phyloP scores from a whole-genome alignment of 2,888 invertebrate genomes.

The Andricus quercusramuli region DNA sequence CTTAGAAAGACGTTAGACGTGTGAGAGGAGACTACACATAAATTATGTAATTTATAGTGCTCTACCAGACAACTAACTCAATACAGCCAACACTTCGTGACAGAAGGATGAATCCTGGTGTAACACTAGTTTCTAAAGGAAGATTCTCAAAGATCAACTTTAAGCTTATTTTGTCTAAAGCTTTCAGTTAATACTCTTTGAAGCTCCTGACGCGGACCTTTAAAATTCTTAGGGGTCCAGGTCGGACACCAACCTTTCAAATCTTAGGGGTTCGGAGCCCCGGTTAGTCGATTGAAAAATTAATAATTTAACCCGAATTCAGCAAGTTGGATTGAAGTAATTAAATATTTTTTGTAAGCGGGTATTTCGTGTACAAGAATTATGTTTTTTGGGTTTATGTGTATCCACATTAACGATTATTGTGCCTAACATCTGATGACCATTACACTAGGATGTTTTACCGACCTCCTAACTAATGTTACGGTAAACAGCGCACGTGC shows the following conservation, averaged over 20 bases:
- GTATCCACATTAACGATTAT: constrained; percentile 15
- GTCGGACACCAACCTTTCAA: no score
- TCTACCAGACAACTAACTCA: neutral
- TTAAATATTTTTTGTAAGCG: neutral
- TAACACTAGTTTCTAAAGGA: constrained; percentile 65
- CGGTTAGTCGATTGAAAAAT: neutral
- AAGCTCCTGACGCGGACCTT: no score
- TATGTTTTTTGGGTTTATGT: neutral
- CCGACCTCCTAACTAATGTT: constrained; percentile 41
- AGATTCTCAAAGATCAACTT: neutral
- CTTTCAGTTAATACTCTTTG: no score
- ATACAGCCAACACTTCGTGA: neutral
- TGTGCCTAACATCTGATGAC: neutral
- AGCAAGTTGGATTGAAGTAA: neutral
- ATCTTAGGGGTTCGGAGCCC: no score
- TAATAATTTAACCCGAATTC: neutral
- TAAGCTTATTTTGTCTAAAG: no score
- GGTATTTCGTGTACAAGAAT: neutral
- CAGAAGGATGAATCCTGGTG: constrained; percentile 49
- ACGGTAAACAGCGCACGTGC: constrained; percentile 43
- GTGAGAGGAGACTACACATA: neutral
- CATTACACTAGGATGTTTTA: constrained; percentile 45
- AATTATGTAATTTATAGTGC: neutral
- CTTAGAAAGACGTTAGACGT: neutral
- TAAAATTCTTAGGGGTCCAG: no score